These are phyloP conservation scores for Timema podura DNA, from an alignment of 2,888 invertebrate species.

Conservation along the genomic window DNA sequence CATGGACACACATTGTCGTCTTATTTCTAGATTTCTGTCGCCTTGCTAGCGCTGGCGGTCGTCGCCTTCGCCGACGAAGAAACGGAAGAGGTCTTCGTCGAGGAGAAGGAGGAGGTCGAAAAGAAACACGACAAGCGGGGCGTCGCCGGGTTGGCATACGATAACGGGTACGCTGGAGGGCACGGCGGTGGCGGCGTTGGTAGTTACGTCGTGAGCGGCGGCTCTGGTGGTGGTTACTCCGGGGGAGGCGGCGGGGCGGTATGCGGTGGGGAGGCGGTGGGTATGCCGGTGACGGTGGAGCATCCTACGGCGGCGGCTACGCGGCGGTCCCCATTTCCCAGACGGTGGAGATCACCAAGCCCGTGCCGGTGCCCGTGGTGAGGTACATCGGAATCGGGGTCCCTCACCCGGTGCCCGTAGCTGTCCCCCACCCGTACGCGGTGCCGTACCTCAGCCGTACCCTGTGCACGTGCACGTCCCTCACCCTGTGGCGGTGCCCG, in stretches of 20 bases:
- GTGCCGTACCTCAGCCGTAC: constrained; percentile 29
- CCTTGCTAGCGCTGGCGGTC: constrained; percentile 16
- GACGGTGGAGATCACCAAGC: constrained; percentile 25
- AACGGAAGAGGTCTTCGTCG: background rate
- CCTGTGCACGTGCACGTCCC: constrained; percentile 28
- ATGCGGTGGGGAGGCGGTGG: background rate
- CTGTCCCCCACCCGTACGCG: constrained; percentile 28
- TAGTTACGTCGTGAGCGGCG: constrained; percentile 12
- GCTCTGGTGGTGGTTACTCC: background rate
- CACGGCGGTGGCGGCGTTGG: constrained; percentile 6
- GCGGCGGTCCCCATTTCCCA: constrained; percentile 19
- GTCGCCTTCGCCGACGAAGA: constrained; percentile 6
- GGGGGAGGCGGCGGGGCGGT: background rate
- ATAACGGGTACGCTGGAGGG: constrained; percentile 10
- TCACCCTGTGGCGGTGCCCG: constrained; percentile 30
- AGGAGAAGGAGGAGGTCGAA: background rate
- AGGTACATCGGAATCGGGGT: constrained; percentile 34
- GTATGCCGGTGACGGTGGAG: background rate
- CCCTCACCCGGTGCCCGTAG: constrained; percentile 23
- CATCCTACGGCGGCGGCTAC: constrained; percentile 18
- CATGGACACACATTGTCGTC: background rate
- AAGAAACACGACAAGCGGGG: constrained; percentile 25
- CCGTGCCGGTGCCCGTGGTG: constrained; percentile 26
- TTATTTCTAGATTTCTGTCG: constrained; percentile 15
- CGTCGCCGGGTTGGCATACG: constrained; percentile 7